phyloP scores from a whole-genome alignment of 1,140 invertebrate species.

The Drosophila mayri region DNA sequence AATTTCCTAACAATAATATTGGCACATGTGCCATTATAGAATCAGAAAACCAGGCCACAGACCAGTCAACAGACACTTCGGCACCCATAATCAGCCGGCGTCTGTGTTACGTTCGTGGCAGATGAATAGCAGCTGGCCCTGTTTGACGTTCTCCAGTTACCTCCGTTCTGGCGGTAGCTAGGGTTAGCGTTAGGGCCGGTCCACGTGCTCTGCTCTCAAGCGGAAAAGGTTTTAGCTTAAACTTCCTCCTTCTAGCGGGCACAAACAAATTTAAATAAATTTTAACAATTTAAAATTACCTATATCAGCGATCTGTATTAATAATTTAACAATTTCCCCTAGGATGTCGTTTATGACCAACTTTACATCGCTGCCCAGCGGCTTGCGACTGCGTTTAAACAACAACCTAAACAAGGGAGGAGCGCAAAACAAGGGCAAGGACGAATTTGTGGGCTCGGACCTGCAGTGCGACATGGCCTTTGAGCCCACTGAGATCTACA shows the following conservation, averaged over 20 bases:
- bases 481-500: slow-evolving; percentile 93
- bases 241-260: slow-evolving; percentile 15
- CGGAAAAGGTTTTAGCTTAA: slow-evolving; percentile 3
- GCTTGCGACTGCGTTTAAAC: slow-evolving; percentile 85
- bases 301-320: not conserved
- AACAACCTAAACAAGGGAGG: slow-evolving; percentile 68
- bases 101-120: slow-evolving; percentile 82
- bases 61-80: slow-evolving; percentile 77
- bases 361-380: slow-evolving; percentile 88
- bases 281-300: not conserved
- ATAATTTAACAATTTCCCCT: not conserved
- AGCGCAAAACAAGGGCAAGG: slow-evolving; percentile 79
- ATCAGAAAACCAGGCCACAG: slow-evolving; percentile 49
- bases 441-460: slow-evolving; percentile 84
- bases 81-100: slow-evolving; percentile 47
- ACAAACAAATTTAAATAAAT: slow-evolving; percentile 32
- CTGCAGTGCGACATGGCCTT: slow-evolving; percentile 87
- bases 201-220: slow-evolving; percentile 44
- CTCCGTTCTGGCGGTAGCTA: slow-evolving; percentile 56
- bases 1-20: not conserved
- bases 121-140: slow-evolving; percentile 54
- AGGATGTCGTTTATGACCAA: slow-evolving; percentile 88
- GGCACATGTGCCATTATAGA: slow-evolving; percentile 5
- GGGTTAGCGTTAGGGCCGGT: slow-evolving; percentile 24
- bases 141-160: slow-evolving; percentile 23